phyloP scores from a whole-genome alignment of 92 coral and sea anemone species.

The Hydrozoanthus gracilis region DNA sequence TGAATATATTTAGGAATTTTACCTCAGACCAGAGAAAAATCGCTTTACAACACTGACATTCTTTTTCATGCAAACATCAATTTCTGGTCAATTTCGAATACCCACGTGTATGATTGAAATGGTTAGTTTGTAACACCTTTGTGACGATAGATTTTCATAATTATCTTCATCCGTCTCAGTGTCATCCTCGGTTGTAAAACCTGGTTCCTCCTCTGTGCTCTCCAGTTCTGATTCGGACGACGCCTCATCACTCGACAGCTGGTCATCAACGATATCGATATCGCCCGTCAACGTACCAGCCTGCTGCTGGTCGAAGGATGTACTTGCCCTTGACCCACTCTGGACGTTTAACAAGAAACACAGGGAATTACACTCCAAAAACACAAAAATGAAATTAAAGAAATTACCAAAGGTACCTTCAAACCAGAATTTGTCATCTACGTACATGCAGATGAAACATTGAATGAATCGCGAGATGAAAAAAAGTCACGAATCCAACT shows the following conservation, averaged over 20 bases:
- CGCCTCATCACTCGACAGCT: not conserved
- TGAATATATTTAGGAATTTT: not conserved
- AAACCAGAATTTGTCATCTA: not conserved
- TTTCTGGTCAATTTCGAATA: not conserved
- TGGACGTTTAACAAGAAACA: not conserved
- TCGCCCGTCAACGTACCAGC: not conserved
- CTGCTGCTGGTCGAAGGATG: not conserved
- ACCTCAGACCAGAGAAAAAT: not conserved
- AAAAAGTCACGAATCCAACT: slow-evolving; percentile 1
- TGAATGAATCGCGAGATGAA: not conserved
- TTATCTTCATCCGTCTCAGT: not conserved
- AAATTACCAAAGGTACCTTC: not conserved
- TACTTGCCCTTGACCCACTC: not conserved
- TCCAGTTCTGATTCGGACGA: not conserved
- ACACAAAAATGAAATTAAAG: not conserved
- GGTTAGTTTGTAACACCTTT: not conserved
- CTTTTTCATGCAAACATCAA: not conserved
- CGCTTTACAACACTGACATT: not conserved
- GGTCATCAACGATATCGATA: not conserved
- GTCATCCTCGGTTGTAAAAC: not conserved
- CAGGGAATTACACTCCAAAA: not conserved
- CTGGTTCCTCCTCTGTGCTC: slow-evolving; percentile 1
- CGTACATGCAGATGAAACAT: too few relatives aligned
- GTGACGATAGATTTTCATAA: not conserved
- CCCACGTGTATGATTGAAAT: not conserved